A percentile compares a stretch with the other conserved stretches of the same genome.
Conservation (phyloP, 1,140 invertebrate species). For the Steinernema khuongi region DNA sequence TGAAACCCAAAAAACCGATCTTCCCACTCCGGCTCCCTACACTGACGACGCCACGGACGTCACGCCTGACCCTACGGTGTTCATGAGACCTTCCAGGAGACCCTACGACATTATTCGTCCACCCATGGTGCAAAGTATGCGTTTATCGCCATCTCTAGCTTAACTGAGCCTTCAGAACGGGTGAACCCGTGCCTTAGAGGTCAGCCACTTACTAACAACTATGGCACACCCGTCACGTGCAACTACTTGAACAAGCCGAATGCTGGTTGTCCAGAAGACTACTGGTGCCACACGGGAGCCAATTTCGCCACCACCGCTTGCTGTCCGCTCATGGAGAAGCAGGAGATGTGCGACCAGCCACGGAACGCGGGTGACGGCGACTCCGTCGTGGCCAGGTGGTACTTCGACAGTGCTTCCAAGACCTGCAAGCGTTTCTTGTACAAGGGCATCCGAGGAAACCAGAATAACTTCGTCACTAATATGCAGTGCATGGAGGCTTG, state of each 20-base stretch:
- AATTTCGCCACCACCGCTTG: slow-evolving; percentile 54
- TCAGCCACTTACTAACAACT: slow-evolving; percentile 50
- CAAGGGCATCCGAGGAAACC: slow-evolving; percentile 54
- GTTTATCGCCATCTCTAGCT: slow-evolving; percentile 18
- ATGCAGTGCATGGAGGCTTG: slow-evolving; percentile 39
- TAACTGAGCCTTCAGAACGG: slow-evolving; percentile 36
- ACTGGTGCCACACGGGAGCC: slow-evolving; percentile 48
- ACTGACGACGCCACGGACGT: not conserved
- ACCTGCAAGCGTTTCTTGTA: slow-evolving; percentile 57
- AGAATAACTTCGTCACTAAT: slow-evolving; percentile 56
- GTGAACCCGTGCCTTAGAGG: slow-evolving; percentile 53
- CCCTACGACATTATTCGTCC: slow-evolving; percentile 15
- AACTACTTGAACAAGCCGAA: slow-evolving; percentile 56
- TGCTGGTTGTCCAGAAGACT: slow-evolving; percentile 53
- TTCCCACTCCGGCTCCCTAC: slow-evolving; percentile 17
- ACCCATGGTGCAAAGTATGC: not conserved
- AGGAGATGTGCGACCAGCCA: slow-evolving; percentile 42
- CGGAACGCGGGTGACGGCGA: slow-evolving; percentile 49
- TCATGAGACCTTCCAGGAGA: slow-evolving; percentile 9
- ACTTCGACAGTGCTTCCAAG: slow-evolving; percentile 45
- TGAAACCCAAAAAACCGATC: not conserved
- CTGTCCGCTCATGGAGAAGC: slow-evolving; percentile 41
- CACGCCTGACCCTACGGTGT: slow-evolving; percentile 11
- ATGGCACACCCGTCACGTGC: slow-evolving; percentile 51
- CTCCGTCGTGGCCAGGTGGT: slow-evolving; percentile 55